A percentile compares a stretch with the other conserved stretches of the same genome.
Evolutionary conservation across 1,140 invertebrate genomes (phyloP).

Genomic region (Tribolium castaneum): DNA sequence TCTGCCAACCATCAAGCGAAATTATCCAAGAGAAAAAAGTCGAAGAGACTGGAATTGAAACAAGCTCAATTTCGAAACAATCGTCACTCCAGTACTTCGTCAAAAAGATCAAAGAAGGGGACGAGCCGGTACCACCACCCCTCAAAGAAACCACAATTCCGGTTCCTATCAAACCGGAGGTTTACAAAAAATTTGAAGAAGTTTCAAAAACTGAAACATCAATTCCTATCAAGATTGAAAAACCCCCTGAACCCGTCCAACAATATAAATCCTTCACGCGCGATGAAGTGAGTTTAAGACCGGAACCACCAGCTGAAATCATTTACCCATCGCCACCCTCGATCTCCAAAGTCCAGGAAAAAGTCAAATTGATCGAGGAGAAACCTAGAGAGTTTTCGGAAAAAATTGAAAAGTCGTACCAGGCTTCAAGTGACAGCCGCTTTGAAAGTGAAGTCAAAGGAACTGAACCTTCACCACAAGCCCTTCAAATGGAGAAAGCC

Average conservation of each 20-base stretch:
- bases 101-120: conserved; percentile 62
- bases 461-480: conserved; percentile 66
- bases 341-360: conserved; percentile 51
- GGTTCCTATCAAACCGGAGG: conserved; percentile 57
- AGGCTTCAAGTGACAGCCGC: conserved; percentile 47
- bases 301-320: conserved; percentile 80
- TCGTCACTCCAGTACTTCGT: conserved; percentile 63
- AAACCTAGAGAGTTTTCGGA: conserved; percentile 52
- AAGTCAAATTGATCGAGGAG: conserved; percentile 20
- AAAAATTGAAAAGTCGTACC: conserved; percentile 53
- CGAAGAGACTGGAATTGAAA: conserved; percentile 60
- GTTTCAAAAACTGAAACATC: conserved; percentile 39
- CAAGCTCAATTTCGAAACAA: conserved; percentile 63
- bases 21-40: conserved; percentile 55
- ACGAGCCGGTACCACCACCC: conserved; percentile 47
- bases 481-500: conserved; percentile 71
- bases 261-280: conserved; percentile 54
- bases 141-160: conserved; percentile 55
- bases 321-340: conserved; percentile 64
- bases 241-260: conserved; percentile 54
- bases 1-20: conserved; percentile 47
- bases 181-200: conserved; percentile 61
- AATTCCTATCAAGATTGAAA: conserved; percentile 43
- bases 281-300: conserved; percentile 70
- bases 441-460: conserved; percentile 36